Evolutionary conservation across 2,113 vertebrate species (phyloP).

Genomic region (Rhizomys pruinosus): DNA sequence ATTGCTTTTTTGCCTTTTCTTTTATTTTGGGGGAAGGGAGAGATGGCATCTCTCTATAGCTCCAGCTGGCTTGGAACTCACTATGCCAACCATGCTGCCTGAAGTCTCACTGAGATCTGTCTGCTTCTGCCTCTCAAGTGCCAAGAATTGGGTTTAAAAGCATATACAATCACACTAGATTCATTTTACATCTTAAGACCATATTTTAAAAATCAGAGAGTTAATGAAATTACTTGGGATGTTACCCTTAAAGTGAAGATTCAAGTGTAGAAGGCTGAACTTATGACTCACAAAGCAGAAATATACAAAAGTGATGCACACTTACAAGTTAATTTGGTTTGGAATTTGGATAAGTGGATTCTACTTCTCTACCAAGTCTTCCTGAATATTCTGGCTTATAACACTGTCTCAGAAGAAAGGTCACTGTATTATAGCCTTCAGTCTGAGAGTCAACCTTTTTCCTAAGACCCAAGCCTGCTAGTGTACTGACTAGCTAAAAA

Average conservation of each 20-base stretch:
- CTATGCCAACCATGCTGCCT: too few relatives aligned
- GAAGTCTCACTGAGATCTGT: too few relatives aligned
- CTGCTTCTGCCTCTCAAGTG: too few relatives aligned
- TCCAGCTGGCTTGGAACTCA: too few relatives aligned
- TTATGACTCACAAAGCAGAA: background rate
- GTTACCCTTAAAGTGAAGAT: background rate
- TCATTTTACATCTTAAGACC: background rate
- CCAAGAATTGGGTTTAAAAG: too few relatives aligned
- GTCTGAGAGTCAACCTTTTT: background rate
- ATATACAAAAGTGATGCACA: background rate
- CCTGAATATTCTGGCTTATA: too few relatives aligned
- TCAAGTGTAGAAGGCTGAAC: background rate
- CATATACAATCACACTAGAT: background rate
- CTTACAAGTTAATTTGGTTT: background rate
- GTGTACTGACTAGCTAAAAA: background rate
- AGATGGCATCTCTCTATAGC: too few relatives aligned
- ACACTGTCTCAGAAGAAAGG: background rate
- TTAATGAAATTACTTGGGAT: background rate
- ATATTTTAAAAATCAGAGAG: constrained; percentile 4
- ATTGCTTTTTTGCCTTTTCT: too few relatives aligned
- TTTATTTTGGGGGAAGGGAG: too few relatives aligned
- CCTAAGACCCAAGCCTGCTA: background rate
- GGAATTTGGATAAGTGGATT: background rate
- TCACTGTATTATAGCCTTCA: background rate
- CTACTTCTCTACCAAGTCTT: background rate